Percentiles rank a stretch among this genome's conserved stretches.
Evolutionary conservation across 2,797 vertebrate species (phyloP).

Genomic region (Nasua narica): DNA sequence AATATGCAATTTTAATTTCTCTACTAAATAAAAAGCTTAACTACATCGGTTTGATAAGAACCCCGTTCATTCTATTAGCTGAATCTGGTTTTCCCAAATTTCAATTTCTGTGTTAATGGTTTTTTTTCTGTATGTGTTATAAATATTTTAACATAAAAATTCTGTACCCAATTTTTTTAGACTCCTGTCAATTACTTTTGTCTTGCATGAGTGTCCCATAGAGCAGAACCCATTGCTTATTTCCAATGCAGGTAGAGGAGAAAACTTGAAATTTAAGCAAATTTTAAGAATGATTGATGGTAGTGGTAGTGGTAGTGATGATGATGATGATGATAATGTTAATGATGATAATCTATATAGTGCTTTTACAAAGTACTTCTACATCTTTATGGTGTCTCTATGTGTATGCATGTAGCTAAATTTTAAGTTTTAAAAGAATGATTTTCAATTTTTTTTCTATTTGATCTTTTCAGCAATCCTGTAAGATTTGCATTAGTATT

Average conservation of each 20-base stretch:
- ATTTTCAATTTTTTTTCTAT: background rate
- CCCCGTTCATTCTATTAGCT: background rate
- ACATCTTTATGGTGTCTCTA: background rate
- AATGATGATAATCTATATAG: background rate
- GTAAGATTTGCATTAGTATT: background rate
- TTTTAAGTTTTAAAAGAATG: background rate
- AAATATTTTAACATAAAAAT: constrained; percentile 35
- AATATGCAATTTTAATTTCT: background rate
- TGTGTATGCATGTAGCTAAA: background rate
- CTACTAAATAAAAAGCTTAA: background rate
- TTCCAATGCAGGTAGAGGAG: background rate
- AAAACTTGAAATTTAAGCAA: background rate
- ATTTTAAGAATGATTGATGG: background rate
- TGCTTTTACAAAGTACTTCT: background rate
- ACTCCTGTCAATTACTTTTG: background rate
- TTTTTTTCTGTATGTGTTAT: background rate
- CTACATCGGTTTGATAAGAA: background rate
- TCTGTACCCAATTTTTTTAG: background rate
- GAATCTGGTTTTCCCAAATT: background rate
- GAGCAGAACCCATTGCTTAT: background rate
- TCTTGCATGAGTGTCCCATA: background rate
- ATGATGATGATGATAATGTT: background rate
- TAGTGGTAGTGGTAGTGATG: background rate
- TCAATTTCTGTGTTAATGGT: background rate
- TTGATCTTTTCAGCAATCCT: background rate